phyloP scores from a whole-genome alignment of 2,797 vertebrate genomes.

The Alosa sapidissima region DNA sequence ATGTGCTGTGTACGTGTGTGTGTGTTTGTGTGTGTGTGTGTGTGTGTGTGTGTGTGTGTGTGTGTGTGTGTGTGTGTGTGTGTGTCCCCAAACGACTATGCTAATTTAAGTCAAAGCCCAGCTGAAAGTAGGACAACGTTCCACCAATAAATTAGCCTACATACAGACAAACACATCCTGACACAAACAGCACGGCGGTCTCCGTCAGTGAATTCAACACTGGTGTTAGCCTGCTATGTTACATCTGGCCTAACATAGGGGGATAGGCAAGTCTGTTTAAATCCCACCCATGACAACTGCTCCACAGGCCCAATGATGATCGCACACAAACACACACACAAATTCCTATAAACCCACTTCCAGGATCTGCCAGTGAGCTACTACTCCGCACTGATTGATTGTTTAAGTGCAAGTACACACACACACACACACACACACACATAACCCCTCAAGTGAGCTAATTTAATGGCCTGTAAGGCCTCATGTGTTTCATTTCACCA shows the following conservation, averaged over 20 bases:
- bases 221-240: not conserved
- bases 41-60: slow-evolving; percentile 13
- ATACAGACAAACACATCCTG: slow-evolving; percentile 3
- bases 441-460: not conserved
- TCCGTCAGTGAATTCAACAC: not conserved
- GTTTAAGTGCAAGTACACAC: not conserved
- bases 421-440: not conserved
- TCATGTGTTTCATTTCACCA: not conserved
- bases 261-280: too few species aligned
- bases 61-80: slow-evolving; percentile 5
- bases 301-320: too few species aligned
- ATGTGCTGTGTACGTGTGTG: not conserved
- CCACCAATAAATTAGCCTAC: slow-evolving; percentile 20
- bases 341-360: too few species aligned
- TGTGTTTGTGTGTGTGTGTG: slow-evolving; percentile 1
- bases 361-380: too few species aligned
- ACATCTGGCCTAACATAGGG: not conserved
- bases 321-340: too few species aligned
- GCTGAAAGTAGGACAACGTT: not conserved
- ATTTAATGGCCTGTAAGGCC: not conserved
- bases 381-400: too few species aligned
- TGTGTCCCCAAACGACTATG: not conserved
- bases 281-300: too few species aligned
- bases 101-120: not conserved
- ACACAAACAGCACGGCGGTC: not conserved